Percentiles rank a stretch among this genome's conserved stretches.
Evolutionary conservation across 2,888 invertebrate genomes (phyloP).

Genomic region (Ethmia dodecea): DNA sequence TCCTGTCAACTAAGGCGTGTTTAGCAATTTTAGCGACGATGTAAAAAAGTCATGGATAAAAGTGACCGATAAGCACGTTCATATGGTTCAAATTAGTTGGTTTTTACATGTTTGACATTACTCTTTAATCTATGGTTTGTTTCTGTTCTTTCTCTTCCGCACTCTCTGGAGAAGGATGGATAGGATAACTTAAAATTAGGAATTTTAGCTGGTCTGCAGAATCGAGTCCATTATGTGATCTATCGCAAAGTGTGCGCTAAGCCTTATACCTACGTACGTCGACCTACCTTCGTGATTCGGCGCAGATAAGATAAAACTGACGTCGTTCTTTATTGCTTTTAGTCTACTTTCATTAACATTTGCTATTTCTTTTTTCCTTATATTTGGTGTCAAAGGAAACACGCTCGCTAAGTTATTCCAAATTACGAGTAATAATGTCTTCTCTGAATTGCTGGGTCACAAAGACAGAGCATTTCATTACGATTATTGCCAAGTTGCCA

Average conservation of each 20-base stretch:
- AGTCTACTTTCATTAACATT: constrained; percentile 25
- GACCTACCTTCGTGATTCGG: constrained; percentile 25
- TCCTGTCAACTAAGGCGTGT: no score
- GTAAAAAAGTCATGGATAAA: no score
- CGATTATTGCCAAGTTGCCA: constrained; percentile 53
- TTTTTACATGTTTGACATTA: no score
- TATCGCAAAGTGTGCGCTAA: neutral
- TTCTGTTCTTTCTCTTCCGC: no score
- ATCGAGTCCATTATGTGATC: constrained; percentile 1
- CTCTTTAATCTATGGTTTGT: no score
- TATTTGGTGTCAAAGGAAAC: constrained; percentile 33
- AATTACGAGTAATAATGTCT: constrained; percentile 49
- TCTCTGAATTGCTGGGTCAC: constrained; percentile 42
- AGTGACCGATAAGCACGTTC: no score
- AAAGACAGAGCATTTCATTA: constrained; percentile 52
- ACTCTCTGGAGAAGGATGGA: no score
- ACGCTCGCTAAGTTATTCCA: constrained; percentile 30
- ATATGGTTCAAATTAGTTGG: no score
- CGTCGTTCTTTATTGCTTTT: constrained; percentile 31
- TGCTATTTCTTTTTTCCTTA: constrained; percentile 29
- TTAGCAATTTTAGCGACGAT: no score
- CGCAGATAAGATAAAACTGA: constrained; percentile 29
- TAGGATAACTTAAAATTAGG: no score
- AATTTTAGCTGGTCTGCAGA: no score
- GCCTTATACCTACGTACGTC: constrained; percentile 10